Evolutionary conservation across 2,113 vertebrate genomes (phyloP).

Genomic region (Poeciliopsis turrubarensis): DNA sequence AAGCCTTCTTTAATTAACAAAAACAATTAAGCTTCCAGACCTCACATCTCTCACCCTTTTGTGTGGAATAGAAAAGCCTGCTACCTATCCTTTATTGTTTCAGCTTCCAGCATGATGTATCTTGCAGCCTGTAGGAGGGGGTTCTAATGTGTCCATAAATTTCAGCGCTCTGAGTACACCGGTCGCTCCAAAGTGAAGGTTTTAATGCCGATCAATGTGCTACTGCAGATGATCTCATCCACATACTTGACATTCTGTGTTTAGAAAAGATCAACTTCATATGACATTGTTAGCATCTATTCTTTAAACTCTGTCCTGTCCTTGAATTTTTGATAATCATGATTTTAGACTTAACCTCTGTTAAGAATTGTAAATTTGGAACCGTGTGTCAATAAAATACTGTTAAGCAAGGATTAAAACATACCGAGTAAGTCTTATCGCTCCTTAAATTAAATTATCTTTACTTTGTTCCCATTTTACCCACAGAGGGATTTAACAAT

Average conservation of each 20-base stretch:
- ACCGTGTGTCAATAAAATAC: not conserved
- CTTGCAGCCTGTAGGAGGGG: slow-evolving; percentile 50
- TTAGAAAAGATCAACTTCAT: slow-evolving; percentile 29
- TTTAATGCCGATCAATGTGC: slow-evolving; percentile 75
- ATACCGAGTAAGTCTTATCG: slow-evolving; percentile 27
- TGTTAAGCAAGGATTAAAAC: slow-evolving; percentile 10
- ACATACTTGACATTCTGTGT: slow-evolving; percentile 25
- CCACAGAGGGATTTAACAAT: slow-evolving; percentile 5
- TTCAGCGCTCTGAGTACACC: slow-evolving; percentile 24
- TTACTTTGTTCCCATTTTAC: slow-evolving; percentile 17
- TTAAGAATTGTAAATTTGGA: not conserved
- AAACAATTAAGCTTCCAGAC: slow-evolving; percentile 49
- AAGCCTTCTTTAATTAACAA: slow-evolving; percentile 50
- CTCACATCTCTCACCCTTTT: slow-evolving; percentile 26
- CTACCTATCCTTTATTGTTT: slow-evolving; percentile 56
- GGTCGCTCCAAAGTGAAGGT: slow-evolving; percentile 60
- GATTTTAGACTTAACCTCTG: not conserved
- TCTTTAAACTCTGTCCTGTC: slow-evolving; percentile 5
- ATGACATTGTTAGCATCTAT: slow-evolving; percentile 24
- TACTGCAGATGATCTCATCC: slow-evolving; percentile 70
- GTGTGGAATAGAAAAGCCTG: slow-evolving; percentile 40
- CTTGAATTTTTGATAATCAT: not conserved
- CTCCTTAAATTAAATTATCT: slow-evolving; percentile 31
- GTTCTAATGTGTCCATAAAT: slow-evolving; percentile 77
- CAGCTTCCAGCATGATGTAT: slow-evolving; percentile 70